Evolutionary conservation across 1,140 invertebrate species (phyloP), one percentile per base, ranked within the genome.

Genomic region (Tetramorium simillimum): DNA sequence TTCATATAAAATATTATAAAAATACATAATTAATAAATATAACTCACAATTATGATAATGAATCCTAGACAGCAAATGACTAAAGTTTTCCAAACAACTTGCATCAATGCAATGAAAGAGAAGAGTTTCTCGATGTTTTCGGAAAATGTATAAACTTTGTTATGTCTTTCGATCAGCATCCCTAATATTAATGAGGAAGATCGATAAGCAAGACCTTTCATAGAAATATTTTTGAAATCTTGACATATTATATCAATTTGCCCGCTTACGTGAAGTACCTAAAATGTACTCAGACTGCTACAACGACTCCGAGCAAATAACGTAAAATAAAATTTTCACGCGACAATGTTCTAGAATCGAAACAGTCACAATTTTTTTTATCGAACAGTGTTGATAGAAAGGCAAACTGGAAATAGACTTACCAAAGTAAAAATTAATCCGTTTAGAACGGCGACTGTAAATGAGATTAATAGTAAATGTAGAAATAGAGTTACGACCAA

Each of bases 201-300:
- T 86, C 12, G 12, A 7, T 9, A 12, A 10, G 40, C 16, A 40
- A 18, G 33, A n/a, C 7, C 18, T 0, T 33, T 56, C 0, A 24
- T 2, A 18, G 56, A 72, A 33, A 90, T 65, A 16, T n/a, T 28
- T 63, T 10, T 24, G 0, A 90, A 18, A 14, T n/a, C 24, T 14
- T 81, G 37, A 53, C 89, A 75, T 18, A 89, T 78, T 28, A 90
- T 85, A 53, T 90, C 86, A 21, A 90, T 58, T 58, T 90, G 88
- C 3, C 88, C 88, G 10, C 85, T 78, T 10, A 75, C 49, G 24
- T 90, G 88, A 43, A 90, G 12, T 60, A 90, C 69, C 89, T 90
- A 56, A 46, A 70, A 86, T 73, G 37, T 51, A 16, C 24, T 69
- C 60, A 53, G 18, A 24, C 9, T 37, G 3, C 10, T 73, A 53